phyloP scores from a whole-genome alignment of 2,888 invertebrate genomes.

The Plagodis dolabraria region DNA sequence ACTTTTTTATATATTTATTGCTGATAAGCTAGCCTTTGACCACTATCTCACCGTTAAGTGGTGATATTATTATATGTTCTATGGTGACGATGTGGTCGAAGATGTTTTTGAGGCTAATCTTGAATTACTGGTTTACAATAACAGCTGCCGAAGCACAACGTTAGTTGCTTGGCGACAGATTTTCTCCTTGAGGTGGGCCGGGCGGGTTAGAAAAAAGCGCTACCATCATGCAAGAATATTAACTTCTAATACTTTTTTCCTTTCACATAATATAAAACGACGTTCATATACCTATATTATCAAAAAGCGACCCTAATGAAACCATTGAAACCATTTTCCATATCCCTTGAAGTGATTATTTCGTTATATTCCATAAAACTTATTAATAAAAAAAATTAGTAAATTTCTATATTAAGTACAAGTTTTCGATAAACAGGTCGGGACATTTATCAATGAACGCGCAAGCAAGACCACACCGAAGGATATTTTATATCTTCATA shows the following conservation, averaged over 20 bases:
- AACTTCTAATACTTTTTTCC: constrained; percentile 30
- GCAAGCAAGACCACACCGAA: constrained; percentile 33
- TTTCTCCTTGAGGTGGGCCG: no score
- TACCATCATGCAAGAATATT: constrained; percentile 12
- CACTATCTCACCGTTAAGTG: no score
- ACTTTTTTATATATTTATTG: neutral
- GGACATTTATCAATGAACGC: constrained; percentile 47
- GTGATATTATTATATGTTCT: no score
- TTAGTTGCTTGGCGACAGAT: no score
- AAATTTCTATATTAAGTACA: constrained; percentile 41
- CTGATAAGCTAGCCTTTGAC: no score
- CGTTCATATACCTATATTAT: constrained; percentile 33
- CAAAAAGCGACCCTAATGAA: constrained; percentile 28
- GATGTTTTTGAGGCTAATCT: no score
- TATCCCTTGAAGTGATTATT: constrained; percentile 31
- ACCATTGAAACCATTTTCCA: constrained; percentile 26
- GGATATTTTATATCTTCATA: constrained; percentile 59
- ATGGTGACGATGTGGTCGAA: no score
- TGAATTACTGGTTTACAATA: no score
- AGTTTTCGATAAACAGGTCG: constrained; percentile 45
- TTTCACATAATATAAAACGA: constrained; percentile 26
- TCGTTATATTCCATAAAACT: constrained; percentile 43
- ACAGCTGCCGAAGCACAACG: no score
- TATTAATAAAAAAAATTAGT: no score
- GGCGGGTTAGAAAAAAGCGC: no score